phyloP scores from a whole-genome alignment of 2,797 vertebrate genomes.

The Acrossocheilus fasciatus region DNA sequence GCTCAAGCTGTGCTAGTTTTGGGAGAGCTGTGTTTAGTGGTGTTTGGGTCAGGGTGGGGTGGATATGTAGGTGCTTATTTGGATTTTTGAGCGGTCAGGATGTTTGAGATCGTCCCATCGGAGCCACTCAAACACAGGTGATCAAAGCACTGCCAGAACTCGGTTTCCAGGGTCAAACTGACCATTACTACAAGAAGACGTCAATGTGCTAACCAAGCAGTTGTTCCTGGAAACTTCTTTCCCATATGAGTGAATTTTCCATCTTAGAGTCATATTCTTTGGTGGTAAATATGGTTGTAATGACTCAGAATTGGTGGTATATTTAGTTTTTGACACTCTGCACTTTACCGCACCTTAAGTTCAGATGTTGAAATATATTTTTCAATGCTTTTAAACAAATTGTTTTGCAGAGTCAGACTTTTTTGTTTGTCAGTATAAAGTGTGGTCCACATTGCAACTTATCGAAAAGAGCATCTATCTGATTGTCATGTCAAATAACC shows the following conservation, averaged over 20 bases:
- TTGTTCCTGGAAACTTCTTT: slow-evolving; percentile 14
- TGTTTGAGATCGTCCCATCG: slow-evolving; percentile 18
- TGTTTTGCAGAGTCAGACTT: background rate
- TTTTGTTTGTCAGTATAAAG: background rate
- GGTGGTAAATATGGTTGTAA: slow-evolving; percentile 19
- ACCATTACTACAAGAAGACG: background rate
- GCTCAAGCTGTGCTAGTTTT: slow-evolving; percentile 26
- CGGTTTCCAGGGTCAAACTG: background rate
- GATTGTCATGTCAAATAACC: background rate
- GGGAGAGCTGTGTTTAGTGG: slow-evolving; percentile 48
- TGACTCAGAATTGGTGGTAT: slow-evolving; percentile 55
- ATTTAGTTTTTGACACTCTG: slow-evolving; percentile 43
- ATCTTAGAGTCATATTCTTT: background rate
- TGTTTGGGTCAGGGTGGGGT: slow-evolving; percentile 38
- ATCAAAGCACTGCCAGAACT: background rate
- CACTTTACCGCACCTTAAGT: background rate
- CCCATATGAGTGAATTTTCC: background rate
- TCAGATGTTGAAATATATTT: background rate
- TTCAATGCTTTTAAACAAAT: background rate
- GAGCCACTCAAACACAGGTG: slow-evolving; percentile 55
- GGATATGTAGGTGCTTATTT: slow-evolving; percentile 49
- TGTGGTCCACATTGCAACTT: background rate
- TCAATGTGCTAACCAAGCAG: background rate
- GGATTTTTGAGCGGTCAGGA: slow-evolving; percentile 38
- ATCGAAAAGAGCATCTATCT: background rate